Conservation (phyloP, 92 coral and sea anemone species). For the Phenganax subtilis region DNA sequence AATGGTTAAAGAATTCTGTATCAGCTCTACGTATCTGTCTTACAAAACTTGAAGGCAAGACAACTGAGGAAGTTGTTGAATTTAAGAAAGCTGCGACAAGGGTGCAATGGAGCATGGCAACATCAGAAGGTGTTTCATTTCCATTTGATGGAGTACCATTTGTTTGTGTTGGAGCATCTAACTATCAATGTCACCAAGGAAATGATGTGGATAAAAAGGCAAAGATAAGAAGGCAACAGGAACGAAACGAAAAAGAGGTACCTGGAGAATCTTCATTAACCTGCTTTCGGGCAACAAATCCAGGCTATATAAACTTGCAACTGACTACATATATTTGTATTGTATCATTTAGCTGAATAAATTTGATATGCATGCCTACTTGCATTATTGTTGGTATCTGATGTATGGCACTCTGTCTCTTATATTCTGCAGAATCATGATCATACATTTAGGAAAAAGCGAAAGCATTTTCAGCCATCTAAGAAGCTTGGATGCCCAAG, state of each 20-base stretch:
- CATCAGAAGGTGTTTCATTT: constrained; percentile 7
- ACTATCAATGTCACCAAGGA: constrained; percentile 24
- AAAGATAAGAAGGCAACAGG: not conserved
- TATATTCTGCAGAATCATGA: constrained; percentile 10
- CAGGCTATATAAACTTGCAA: not conserved
- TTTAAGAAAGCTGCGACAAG: not conserved
- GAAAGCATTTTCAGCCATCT: constrained; percentile 1
- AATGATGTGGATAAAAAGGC: not conserved
- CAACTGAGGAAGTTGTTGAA: not conserved
- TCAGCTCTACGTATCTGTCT: too few relatives aligned
- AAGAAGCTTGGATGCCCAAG: constrained; percentile 23
- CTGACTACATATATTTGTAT: not conserved
- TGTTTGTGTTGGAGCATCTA: constrained; percentile 1
- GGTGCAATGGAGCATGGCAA: constrained; percentile 14
- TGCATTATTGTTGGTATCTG: too few relatives aligned
- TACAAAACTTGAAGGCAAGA: too few relatives aligned
- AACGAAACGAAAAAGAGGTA: constrained; percentile 10
- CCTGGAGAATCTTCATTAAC: too few relatives aligned
- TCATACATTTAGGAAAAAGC: not conserved
- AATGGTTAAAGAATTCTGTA: too few relatives aligned
- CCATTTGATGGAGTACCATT: constrained; percentile 27
- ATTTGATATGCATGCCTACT: not conserved
- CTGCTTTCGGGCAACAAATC: not conserved
- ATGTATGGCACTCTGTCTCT: not conserved
- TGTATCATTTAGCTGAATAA: not conserved